Evolutionary conservation across 92 coral and sea anemone genomes (phyloP).

Genomic region (Umimayanthus chanpuru): DNA sequence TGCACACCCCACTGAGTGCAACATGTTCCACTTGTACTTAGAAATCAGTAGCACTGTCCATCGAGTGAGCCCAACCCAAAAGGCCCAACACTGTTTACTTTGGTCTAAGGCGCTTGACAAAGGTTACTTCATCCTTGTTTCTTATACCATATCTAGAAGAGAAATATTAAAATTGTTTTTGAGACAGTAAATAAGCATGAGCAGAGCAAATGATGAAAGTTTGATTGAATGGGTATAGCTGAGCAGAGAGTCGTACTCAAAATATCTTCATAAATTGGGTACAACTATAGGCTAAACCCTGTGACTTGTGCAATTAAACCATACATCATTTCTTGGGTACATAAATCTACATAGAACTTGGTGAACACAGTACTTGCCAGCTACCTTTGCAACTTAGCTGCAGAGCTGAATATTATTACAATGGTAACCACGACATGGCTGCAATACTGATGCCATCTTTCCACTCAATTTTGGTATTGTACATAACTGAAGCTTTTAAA

Average conservation of each 20-base stretch:
- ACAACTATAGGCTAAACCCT: neutral
- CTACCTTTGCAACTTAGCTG: neutral
- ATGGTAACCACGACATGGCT: neutral
- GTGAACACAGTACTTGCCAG: neutral
- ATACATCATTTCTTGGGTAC: neutral
- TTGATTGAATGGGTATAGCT: neutral
- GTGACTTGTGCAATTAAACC: neutral
- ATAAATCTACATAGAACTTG: neutral
- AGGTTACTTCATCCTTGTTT: conserved; percentile 86
- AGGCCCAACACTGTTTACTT: conserved; percentile 47
- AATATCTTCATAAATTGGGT: too few species aligned
- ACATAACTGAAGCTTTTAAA: too few species aligned
- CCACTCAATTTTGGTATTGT: too few species aligned
- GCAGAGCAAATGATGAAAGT: too few species aligned
- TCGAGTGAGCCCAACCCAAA: neutral
- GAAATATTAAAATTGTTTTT: neutral
- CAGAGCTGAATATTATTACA: neutral
- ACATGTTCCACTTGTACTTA: neutral
- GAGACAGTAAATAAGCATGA: neutral
- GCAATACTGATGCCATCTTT: too few species aligned
- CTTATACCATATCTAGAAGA: conserved; percentile 83
- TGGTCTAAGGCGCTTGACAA: conserved; percentile 78
- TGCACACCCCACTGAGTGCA: neutral
- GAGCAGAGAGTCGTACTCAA: too few species aligned
- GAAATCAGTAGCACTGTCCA: neutral